A percentile compares a stretch with the other conserved stretches of the same genome.
Evolutionary conservation across 2,113 vertebrate species (phyloP).

Genomic region (Lepus timidus): DNA sequence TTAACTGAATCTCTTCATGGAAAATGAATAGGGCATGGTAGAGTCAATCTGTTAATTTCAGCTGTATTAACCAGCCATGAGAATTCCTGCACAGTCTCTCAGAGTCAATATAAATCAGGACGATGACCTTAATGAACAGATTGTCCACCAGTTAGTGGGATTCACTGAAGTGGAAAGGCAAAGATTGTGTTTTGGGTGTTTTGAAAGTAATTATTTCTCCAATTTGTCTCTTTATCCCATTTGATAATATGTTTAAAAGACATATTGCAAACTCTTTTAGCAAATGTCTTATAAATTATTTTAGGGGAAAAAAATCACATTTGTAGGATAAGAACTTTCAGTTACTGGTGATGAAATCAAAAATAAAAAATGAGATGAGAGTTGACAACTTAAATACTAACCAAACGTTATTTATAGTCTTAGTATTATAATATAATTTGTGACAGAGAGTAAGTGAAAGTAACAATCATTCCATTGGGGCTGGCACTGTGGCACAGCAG

Average conservation of each 20-base stretch:
- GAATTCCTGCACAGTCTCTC: slow-evolving; percentile 54
- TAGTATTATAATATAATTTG: neutral
- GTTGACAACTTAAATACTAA: neutral
- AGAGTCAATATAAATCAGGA: slow-evolving; percentile 67
- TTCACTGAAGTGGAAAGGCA: slow-evolving; percentile 63
- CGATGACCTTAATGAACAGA: slow-evolving; percentile 64
- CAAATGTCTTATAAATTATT: slow-evolving; percentile 35
- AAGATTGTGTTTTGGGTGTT: slow-evolving; percentile 55
- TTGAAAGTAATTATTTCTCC: slow-evolving; percentile 69
- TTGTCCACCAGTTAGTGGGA: slow-evolving; percentile 60
- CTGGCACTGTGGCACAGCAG: no score
- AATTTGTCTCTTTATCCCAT: slow-evolving; percentile 40
- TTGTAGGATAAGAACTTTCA: neutral
- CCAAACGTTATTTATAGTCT: neutral
- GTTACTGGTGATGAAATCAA: neutral
- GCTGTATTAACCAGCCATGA: slow-evolving; percentile 68
- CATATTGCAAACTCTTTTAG: neutral
- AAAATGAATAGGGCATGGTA: slow-evolving; percentile 80
- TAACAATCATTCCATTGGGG: neutral
- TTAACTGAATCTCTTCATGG: slow-evolving; percentile 78
- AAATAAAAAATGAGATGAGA: neutral
- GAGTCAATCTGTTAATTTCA: slow-evolving; percentile 83
- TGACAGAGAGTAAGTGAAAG: neutral
- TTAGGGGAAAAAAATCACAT: neutral
- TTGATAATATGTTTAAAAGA: slow-evolving; percentile 64